These are phyloP conservation scores for Pterobdella sp. DNA, from an alignment of 2,888 invertebrate species.

Conservation along the genomic window DNA sequence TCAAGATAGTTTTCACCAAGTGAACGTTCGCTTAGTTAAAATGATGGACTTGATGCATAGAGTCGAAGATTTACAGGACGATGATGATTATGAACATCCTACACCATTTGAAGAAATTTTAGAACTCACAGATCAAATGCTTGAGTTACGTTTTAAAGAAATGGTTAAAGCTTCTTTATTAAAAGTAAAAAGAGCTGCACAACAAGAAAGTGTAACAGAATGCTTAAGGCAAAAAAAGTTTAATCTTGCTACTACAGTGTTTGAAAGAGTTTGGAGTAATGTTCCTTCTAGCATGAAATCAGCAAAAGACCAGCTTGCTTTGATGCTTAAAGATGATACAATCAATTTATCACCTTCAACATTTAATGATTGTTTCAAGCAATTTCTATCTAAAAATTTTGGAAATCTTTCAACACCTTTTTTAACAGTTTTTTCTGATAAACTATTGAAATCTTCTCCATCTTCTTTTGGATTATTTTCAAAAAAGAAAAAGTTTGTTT, in stretches of 20 bases:
- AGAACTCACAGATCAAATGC: slow-evolving; percentile 11
- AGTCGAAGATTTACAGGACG: slow-evolving; percentile 17
- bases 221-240: slow-evolving; percentile 21
- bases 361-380: slow-evolving; percentile 14
- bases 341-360: neutral
- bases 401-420: slow-evolving; percentile 10
- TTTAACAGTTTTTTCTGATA: slow-evolving; percentile 17
- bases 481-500: slow-evolving; percentile 23
- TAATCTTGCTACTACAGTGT: slow-evolving; percentile 17
- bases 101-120: slow-evolving; percentile 26
- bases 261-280: slow-evolving; percentile 24
- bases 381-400: slow-evolving; percentile 26
- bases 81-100: slow-evolving; percentile 9
- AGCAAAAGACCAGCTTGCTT: neutral
- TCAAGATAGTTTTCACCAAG: slow-evolving; percentile 14
- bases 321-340: slow-evolving; percentile 15
- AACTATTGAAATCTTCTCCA: slow-evolving; percentile 13
- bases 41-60: slow-evolving; percentile 18
- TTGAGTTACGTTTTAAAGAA: slow-evolving; percentile 17
- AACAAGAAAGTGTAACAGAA: slow-evolving; percentile 23
- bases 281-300: neutral
- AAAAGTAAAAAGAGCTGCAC: slow-evolving; percentile 17
- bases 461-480: slow-evolving; percentile 2
- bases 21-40: slow-evolving; percentile 19
- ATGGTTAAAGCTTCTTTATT: slow-evolving; percentile 9